Evolutionary conservation across 2,797 vertebrate species (phyloP).

Genomic region (Megaceryle alcyon): DNA sequence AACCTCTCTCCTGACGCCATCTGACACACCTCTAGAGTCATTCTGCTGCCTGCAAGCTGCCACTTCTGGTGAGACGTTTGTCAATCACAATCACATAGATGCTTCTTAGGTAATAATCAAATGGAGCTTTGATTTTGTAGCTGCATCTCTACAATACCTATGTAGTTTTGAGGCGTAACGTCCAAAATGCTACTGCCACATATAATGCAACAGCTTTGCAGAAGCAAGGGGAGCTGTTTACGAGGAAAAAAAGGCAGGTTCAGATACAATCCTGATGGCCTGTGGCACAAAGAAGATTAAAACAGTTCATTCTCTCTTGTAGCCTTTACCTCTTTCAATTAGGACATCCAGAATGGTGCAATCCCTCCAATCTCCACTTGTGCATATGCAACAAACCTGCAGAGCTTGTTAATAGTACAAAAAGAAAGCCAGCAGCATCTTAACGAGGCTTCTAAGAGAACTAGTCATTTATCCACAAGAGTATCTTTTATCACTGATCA

Average conservation of each 20-base stretch:
- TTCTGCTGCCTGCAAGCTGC: conserved; percentile 17
- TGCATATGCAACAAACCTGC: not conserved
- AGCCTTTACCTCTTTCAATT: not conserved
- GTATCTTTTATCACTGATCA: conserved; percentile 17
- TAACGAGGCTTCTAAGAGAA: not conserved
- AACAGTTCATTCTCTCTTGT: not conserved
- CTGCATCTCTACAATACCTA: not conserved
- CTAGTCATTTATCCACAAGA: not conserved
- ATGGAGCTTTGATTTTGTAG: not conserved
- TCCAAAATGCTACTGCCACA: not conserved
- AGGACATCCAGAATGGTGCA: not conserved
- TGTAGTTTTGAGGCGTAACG: not conserved
- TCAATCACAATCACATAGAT: not conserved
- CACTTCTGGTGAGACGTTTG: not conserved
- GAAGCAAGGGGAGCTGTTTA: not conserved
- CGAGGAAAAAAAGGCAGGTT: not conserved
- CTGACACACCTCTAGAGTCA: not conserved
- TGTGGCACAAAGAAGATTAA: not conserved
- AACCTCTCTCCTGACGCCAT: not conserved
- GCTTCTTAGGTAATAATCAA: conserved; percentile 5
- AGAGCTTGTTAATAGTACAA: not conserved
- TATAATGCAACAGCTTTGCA: not conserved
- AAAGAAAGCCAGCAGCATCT: conserved; percentile 7
- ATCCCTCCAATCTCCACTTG: not conserved
- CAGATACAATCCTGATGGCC: not conserved